A percentile compares a stretch with the other conserved stretches of the same genome.
Conservation (phyloP, 2,888 invertebrate species). For the Strigamia crassipes region DNA sequence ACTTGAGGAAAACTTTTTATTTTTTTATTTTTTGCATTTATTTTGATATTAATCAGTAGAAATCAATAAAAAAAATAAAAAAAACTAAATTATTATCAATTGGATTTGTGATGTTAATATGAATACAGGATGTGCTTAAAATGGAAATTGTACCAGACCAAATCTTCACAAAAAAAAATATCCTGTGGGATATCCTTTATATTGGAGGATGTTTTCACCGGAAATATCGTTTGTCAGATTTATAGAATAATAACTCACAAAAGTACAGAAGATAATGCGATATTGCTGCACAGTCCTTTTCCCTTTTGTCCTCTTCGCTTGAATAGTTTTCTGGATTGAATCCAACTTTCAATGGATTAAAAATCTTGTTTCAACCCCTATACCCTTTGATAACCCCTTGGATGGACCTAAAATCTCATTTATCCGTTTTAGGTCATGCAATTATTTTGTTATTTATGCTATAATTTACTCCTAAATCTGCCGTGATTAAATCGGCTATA, state of each 20-base stretch:
- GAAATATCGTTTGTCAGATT: constrained; percentile 1
- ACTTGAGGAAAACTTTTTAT: too few species aligned
- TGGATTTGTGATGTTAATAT: background rate
- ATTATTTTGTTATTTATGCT: background rate
- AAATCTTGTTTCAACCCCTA: background rate
- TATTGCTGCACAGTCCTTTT: background rate
- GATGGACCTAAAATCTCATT: background rate
- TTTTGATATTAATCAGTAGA: too few species aligned
- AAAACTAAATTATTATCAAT: too few species aligned
- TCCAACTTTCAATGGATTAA: background rate
- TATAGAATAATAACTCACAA: background rate
- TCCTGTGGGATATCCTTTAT: background rate
- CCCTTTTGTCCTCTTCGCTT: constrained; percentile 10
- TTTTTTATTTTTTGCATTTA: too few species aligned
- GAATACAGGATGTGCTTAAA: background rate
- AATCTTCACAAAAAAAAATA: background rate
- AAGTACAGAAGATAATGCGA: constrained; percentile 4
- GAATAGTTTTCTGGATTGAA: constrained; percentile 1
- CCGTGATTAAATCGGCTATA: too few species aligned
- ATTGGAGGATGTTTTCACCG: background rate
- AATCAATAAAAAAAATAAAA: too few species aligned
- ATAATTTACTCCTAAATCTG: background rate
- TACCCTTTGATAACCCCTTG: constrained; percentile 10
- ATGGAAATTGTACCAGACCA: background rate
- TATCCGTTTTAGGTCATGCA: background rate